Conservation (phyloP, 2,888 invertebrate genomes). For the Coelopa pilipes region DNA sequence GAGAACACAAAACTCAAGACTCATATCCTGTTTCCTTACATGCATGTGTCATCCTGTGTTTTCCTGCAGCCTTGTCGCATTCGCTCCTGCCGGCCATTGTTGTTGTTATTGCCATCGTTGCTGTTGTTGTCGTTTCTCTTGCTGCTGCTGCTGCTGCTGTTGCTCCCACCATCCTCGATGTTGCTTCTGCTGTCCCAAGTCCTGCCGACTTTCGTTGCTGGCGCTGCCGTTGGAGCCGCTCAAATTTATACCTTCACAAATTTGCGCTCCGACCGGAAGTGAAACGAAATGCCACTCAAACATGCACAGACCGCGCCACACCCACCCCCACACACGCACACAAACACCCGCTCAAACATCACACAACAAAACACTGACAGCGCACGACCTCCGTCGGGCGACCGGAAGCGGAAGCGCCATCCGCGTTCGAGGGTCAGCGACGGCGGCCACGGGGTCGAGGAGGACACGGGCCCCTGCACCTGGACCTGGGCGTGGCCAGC, state of each 20-base stretch:
- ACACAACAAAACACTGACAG: too few relatives aligned
- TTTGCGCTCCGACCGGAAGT: slow-evolving; percentile 15
- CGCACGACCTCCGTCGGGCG: too few relatives aligned
- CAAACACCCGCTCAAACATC: too few relatives aligned
- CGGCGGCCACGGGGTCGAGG: too few relatives aligned
- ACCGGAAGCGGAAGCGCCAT: too few relatives aligned
- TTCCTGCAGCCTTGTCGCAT: slow-evolving; percentile 23
- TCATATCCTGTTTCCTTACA: slow-evolving; percentile 31
- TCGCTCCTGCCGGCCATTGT: neutral
- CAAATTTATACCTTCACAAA: slow-evolving; percentile 20
- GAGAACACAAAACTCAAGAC: slow-evolving; percentile 21
- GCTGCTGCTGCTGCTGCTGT: neutral
- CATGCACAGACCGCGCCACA: too few relatives aligned
- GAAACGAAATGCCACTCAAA: neutral
- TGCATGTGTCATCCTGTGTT: slow-evolving; percentile 20
- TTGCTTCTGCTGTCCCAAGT: too few relatives aligned
- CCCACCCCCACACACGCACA: too few relatives aligned
- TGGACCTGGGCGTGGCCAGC: too few relatives aligned
- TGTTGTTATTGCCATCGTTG: neutral
- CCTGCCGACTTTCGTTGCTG: neutral
- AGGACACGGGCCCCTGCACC: too few relatives aligned
- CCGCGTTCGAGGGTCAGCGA: too few relatives aligned
- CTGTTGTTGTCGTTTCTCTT: neutral
- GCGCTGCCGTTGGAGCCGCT: neutral
- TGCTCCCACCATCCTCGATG: neutral